Evolutionary conservation across 2,888 invertebrate genomes (phyloP), one percentile per base, ranked within the genome.

Genomic region (Panopea generosa): DNA sequence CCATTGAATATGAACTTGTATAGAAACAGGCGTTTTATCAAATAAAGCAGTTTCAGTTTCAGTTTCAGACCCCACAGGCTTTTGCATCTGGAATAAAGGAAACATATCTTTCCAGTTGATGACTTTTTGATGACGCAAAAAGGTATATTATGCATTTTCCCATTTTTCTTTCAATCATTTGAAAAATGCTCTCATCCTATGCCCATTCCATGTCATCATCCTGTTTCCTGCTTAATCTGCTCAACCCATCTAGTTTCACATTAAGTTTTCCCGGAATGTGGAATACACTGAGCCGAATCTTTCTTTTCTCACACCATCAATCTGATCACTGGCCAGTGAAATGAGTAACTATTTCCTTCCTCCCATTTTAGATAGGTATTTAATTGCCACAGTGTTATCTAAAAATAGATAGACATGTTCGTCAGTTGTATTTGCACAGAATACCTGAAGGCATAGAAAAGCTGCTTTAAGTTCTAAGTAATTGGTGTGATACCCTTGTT

Each of bases 201-300:
- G 47, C 55, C 70, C 73, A 75, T 49, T 77, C 81, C 33, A 69
- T 75, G 14, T 62, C 63, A 45, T 38, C 53, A 47, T 63, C 52
- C 40, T 56, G 29, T 6, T 22, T 40, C 53, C 68, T 22, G 47
- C 52, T 55, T 7, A 68, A 40, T 24, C 50, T 16, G 47, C 52
- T 55, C 7, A 68, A 45, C 20, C 45, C 63, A 24, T 81, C 81
- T 2, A 74, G 77, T 24, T 38, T 43, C 2, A 29, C 1, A 40
- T 81, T 81, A 43, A 62, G 20, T 4, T 18, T 43, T 4, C 77
- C 77, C 0, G 77, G 74, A 16, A 81, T 69, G 47, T 77, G 68
- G 49, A 29, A 55, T 1, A 43, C 60, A 45, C 22, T 71, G 24
- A 81, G 9, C 77, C 74, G 75, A 16, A 77, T 68, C 52, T 71